Percentiles rank a stretch among this genome's conserved stretches.
Evolutionary conservation across 2,113 vertebrate species (phyloP).

Genomic region (Hypomesus transpacificus): DNA sequence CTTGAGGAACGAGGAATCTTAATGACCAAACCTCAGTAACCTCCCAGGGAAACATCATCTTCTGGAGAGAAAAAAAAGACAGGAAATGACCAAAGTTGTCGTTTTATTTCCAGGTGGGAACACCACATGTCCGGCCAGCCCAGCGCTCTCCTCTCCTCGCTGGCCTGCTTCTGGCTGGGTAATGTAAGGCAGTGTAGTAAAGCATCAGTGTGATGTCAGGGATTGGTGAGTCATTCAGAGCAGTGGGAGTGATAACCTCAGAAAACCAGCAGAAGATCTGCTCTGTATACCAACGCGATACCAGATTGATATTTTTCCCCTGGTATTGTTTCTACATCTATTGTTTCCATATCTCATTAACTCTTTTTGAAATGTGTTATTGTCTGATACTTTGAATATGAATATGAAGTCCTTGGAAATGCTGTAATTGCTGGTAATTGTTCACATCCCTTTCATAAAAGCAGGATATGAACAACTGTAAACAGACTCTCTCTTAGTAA

Average conservation of each 20-base stretch:
- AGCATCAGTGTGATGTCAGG: conserved; percentile 41
- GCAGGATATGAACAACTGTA: too few species aligned
- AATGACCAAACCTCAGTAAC: too few species aligned
- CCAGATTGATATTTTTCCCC: neutral
- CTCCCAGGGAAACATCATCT: too few species aligned
- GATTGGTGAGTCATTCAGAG: conserved; percentile 51
- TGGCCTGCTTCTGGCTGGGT: neutral
- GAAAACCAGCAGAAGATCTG: neutral
- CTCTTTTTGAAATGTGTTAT: neutral
- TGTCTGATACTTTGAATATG: too few species aligned
- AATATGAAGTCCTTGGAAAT: too few species aligned
- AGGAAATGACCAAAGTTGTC: conserved; percentile 21
- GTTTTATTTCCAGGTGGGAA: neutral
- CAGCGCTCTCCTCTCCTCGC: neutral
- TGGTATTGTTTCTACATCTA: neutral
- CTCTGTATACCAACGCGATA: neutral
- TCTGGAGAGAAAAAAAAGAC: too few species aligned
- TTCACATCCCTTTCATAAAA: too few species aligned
- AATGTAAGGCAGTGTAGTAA: conserved; percentile 32
- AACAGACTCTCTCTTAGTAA: too few species aligned
- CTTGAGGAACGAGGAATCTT: conserved; percentile 45
- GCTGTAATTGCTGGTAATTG: too few species aligned
- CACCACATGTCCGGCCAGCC: conserved; percentile 4
- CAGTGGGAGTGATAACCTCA: conserved; percentile 38
- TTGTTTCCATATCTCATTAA: neutral